Percentiles rank a stretch among this genome's conserved stretches.
Evolutionary conservation across 2,113 vertebrate genomes (phyloP).

Genomic region (Symphodus melops): DNA sequence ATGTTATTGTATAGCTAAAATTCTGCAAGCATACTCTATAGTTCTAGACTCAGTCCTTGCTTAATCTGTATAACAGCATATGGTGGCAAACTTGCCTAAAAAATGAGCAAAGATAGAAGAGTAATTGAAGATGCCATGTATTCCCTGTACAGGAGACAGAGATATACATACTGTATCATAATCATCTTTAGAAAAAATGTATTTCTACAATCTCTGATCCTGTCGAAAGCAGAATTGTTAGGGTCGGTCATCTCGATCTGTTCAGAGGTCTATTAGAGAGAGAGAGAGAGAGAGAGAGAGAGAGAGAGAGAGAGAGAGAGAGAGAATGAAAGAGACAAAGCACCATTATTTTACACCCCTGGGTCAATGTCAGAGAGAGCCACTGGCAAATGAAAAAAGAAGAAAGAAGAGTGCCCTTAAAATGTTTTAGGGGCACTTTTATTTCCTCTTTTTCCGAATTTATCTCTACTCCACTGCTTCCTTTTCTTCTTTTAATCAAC

Average conservation of each 20-base stretch:
- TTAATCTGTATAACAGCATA: too few relatives aligned
- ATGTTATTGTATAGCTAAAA: too few relatives aligned
- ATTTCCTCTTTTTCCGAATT: conserved; percentile 33
- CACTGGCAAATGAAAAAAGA: conserved; percentile 73
- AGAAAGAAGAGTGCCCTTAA: conserved; percentile 59
- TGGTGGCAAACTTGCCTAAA: too few relatives aligned
- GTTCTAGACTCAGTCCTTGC: too few relatives aligned
- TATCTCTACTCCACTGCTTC: conserved; percentile 50
- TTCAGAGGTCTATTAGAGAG: conserved; percentile 40
- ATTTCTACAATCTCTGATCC: neutral
- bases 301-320: conserved; percentile 3
- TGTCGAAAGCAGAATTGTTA: neutral
- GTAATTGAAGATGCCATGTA: neutral
- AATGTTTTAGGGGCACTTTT: conserved; percentile 59
- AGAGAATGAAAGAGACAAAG: conserved; percentile 52
- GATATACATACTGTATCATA: neutral
- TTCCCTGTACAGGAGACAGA: neutral
- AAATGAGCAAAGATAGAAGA: too few relatives aligned
- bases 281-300: neutral
- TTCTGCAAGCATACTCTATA: too few relatives aligned
- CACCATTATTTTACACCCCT: conserved; percentile 76
- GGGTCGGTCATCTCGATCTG: conserved; percentile 13
- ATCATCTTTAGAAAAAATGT: neutral
- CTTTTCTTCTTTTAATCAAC: conserved; percentile 67
- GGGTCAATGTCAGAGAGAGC: conserved; percentile 74